Evolutionary conservation across 2,888 invertebrate species (phyloP), one percentile per base, ranked within the genome.

Genomic region (Macaria liturata): DNA sequence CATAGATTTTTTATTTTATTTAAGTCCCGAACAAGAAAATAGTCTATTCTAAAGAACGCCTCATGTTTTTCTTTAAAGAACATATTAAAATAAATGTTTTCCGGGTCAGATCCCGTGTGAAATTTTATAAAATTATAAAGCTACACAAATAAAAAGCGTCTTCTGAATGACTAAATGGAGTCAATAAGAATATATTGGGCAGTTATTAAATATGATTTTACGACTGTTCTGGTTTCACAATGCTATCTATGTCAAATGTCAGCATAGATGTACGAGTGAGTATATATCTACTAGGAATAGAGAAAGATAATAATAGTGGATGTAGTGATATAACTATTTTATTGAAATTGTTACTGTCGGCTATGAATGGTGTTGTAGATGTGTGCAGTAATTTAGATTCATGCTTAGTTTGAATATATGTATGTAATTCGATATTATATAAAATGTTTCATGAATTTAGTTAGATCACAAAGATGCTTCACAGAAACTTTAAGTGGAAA

Each of bases 401-500:
- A 3, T 37, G 1, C 20, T 39, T 39, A 39, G 39, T 39, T 39
- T 9, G 42, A 8, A n/a, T 9, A 42, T 42, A 8, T 42, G 4
- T 42, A 42, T n/a, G n/a, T n/a, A n/a, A n/a, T 42, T n/a, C 8
- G 8, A 9, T 42, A 39, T 39, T 42, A 39, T 39, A 39, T 39
- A 7, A 8, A 39, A 3, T 7, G 8, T 37, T 50, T 53, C 56
- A 66, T 63, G 64, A 57, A 67, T 64, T 64, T 57, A 54, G 61
- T 62, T 65, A 57, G 66, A 58, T 66, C 59, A 45, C 57, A 45
- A 51, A 64, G 60, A 56, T 61, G 57, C 64, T 56, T 64, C 50
- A 44, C 65, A 63, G 66, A 61, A 68, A 68, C 66, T 70, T 73
- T 64, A 64, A 66, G 64, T 50, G 68, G 65, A 68, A 69, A 71